phyloP scores from a whole-genome alignment of 2,113 vertebrate species.

The Alethe diademata region DNA sequence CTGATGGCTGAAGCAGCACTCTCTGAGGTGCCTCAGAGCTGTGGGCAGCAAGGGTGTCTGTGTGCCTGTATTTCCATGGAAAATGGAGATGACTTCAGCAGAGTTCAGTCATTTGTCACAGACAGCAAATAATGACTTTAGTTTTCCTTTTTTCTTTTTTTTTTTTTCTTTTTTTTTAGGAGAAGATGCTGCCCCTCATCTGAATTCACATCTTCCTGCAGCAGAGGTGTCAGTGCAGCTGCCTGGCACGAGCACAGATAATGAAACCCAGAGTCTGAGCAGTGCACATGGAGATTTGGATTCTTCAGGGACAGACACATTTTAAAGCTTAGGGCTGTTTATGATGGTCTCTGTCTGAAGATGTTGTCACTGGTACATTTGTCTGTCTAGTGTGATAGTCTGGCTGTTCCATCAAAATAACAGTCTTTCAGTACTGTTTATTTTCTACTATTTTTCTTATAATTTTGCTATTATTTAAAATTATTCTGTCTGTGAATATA shows the following conservation, averaged over 20 bases:
- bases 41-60: neutral
- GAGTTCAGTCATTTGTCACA: neutral
- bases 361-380: neutral
- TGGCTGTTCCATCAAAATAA: neutral
- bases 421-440: neutral
- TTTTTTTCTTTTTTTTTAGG: conserved; percentile 51
- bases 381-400: neutral
- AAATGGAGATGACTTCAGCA: neutral
- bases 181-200: neutral
- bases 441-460: neutral
- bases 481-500: neutral
- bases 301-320: conserved; percentile 76
- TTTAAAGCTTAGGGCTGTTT: conserved; percentile 53
- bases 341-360: neutral
- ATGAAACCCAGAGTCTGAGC: conserved; percentile 50
- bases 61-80: neutral
- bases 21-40: neutral
- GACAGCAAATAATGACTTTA: neutral
- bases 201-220: neutral
- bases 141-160: neutral
- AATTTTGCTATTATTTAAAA: neutral
- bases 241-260: conserved; percentile 45
- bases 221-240: conserved; percentile 64
- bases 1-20: neutral
- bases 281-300: conserved; percentile 24